These are phyloP conservation scores for Garra rufa DNA, from an alignment of 2,113 vertebrate genomes.

Conservation along the genomic window DNA sequence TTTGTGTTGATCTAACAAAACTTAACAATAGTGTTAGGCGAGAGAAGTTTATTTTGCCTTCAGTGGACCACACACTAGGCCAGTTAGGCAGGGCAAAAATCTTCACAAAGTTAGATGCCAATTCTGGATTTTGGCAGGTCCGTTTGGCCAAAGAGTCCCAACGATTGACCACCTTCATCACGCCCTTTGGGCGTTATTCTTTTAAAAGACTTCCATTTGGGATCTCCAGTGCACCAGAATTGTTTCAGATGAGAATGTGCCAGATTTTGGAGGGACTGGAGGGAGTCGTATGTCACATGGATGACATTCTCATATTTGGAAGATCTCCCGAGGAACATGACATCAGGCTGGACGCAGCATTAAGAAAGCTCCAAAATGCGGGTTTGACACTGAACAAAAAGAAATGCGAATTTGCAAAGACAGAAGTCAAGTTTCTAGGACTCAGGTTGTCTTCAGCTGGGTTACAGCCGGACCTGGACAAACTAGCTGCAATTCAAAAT, in stretches of 20 bases:
- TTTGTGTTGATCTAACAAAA: background rate
- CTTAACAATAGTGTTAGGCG: background rate
- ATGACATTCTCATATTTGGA: background rate
- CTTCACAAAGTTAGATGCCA: constrained; percentile 16
- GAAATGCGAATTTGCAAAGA: background rate
- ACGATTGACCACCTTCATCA: constrained; percentile 24
- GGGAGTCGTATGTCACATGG: constrained; percentile 2
- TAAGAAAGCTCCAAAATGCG: background rate
- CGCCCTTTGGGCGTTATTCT: constrained; percentile 3
- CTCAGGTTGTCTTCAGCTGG: background rate
- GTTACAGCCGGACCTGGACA: background rate
- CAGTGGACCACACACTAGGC: constrained; percentile 23
- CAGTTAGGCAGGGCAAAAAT: background rate
- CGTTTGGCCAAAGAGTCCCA: background rate
- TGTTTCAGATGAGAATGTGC: constrained; percentile 28
- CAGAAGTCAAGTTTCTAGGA: background rate
- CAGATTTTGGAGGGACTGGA: constrained; percentile 4
- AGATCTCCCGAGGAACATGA: background rate
- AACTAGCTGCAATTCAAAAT: background rate
- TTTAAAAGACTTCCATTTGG: constrained; percentile 17
- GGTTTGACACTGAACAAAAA: background rate
- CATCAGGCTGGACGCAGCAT: background rate
- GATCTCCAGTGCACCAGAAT: constrained; percentile 3
- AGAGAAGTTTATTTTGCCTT: background rate
- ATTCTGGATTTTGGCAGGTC: constrained; percentile 15